A percentile compares a stretch with the other conserved stretches of the same genome.
phyloP scores from a whole-genome alignment of 2,888 invertebrate species.

The Tipula unca region DNA sequence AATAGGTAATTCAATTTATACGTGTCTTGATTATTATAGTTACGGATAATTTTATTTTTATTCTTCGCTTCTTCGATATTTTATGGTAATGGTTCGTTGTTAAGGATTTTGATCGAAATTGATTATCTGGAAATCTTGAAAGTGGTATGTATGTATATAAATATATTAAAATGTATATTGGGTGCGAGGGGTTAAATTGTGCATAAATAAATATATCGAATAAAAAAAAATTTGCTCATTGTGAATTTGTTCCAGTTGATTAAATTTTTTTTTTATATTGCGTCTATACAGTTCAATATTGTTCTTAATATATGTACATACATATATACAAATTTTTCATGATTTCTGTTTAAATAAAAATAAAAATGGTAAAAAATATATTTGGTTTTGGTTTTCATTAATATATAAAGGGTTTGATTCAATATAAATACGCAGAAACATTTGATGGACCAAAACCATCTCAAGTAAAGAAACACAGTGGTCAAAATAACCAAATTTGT shows the following conservation, averaged over 20 bases:
- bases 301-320: too few relatives aligned
- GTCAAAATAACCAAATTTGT: too few relatives aligned
- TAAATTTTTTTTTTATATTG: too few relatives aligned
- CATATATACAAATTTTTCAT: too few relatives aligned
- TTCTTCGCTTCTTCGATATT: background rate
- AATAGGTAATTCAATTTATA: background rate
- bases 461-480: too few relatives aligned
- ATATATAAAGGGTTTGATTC: too few relatives aligned
- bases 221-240: background rate
- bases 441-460: too few relatives aligned
- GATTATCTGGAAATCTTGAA: background rate
- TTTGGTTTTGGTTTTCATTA: too few relatives aligned
- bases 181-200: background rate
- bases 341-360: too few relatives aligned
- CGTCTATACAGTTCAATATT: too few relatives aligned
- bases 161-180: background rate
- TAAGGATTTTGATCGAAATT: background rate
- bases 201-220: background rate
- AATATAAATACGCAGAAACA: too few relatives aligned
- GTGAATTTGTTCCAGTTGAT: background rate
- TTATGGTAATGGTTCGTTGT: background rate
- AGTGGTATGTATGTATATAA: background rate
- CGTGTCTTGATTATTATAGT: background rate
- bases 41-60: background rate
- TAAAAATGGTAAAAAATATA: too few relatives aligned